Evolutionary conservation across 2,797 vertebrate genomes (phyloP).

Genomic region (Notolepis coatsorum): DNA sequence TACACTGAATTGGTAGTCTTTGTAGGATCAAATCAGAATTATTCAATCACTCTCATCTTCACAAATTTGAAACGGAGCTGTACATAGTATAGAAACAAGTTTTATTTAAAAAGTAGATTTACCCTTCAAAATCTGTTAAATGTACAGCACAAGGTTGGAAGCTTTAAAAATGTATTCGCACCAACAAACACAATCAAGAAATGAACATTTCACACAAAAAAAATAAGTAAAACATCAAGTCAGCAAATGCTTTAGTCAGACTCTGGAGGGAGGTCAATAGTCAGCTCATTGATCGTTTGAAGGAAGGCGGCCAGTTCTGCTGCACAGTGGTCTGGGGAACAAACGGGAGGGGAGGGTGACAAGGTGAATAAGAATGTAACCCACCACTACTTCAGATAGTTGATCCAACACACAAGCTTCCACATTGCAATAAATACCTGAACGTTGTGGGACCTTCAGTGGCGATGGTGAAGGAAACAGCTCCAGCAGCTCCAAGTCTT

Average conservation of each 20-base stretch:
- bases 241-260: neutral
- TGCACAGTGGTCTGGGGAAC: slow-evolving; percentile 30
- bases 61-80: too few species aligned
- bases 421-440: slow-evolving; percentile 65
- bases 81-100: too few species aligned
- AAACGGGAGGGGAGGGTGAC: neutral
- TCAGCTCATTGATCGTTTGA: slow-evolving; percentile 68
- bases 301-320: slow-evolving; percentile 65
- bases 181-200: slow-evolving; percentile 17
- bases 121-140: too few species aligned
- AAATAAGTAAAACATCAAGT: slow-evolving; percentile 18
- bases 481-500: slow-evolving; percentile 35
- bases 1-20: too few species aligned
- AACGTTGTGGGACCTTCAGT: slow-evolving; percentile 30
- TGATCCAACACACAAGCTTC: neutral
- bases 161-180: neutral
- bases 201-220: neutral
- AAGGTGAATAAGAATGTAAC: neutral
- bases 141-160: neutral
- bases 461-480: slow-evolving; percentile 47
- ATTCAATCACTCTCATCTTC: too few species aligned
- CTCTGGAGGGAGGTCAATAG: slow-evolving; percentile 69
- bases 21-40: too few species aligned
- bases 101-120: too few species aligned
- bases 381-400: neutral